Percentiles rank a stretch among this genome's conserved stretches.
phyloP scores from a whole-genome alignment of 2,797 vertebrate species.

The Pitangus sulphuratus region DNA sequence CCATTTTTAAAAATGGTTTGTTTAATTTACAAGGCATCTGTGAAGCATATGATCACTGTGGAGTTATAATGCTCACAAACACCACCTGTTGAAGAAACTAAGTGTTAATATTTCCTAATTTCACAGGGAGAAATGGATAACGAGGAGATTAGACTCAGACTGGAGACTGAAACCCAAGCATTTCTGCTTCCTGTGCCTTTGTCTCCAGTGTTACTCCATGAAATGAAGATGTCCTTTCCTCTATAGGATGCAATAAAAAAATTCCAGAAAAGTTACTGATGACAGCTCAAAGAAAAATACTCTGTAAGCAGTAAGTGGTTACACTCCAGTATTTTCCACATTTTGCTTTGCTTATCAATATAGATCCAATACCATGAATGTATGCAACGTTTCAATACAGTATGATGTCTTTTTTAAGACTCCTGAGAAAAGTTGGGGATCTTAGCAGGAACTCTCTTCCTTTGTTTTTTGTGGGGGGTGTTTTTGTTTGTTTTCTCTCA shows the following conservation, averaged over 20 bases:
- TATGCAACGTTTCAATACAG: background rate
- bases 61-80: background rate
- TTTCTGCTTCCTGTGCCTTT: background rate
- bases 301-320: background rate
- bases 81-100: slow-evolving; percentile 6
- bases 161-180: background rate
- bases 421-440: background rate
- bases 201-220: background rate
- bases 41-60: background rate
- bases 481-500: background rate
- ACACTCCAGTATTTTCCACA: background rate
- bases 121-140: background rate
- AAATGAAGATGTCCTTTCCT: background rate
- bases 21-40: slow-evolving; percentile 2
- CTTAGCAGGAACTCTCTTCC: background rate
- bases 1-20: background rate
- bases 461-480: background rate
- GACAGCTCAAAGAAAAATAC: background rate
- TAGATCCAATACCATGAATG: background rate
- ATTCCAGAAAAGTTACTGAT: background rate
- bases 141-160: background rate
- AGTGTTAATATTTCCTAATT: slow-evolving; percentile 13
- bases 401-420: background rate
- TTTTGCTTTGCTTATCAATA: background rate
- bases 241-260: background rate